These are phyloP conservation scores for Hyles lineata DNA, from an alignment of 2,888 invertebrate genomes.

Conservation along the genomic window DNA sequence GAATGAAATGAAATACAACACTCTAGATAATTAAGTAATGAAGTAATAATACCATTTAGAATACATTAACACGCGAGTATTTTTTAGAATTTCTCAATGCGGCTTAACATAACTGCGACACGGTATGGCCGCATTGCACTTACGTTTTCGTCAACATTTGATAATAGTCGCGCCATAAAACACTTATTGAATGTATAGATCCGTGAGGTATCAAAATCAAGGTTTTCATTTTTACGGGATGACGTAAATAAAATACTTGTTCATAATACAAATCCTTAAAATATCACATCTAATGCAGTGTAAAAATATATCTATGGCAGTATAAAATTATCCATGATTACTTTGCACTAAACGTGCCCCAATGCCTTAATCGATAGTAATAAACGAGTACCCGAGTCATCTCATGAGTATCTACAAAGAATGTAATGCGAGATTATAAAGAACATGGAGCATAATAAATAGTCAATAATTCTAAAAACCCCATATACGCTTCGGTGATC, in stretches of 20 bases:
- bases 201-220: too few relatives aligned
- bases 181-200: too few relatives aligned
- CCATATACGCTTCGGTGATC: conserved; percentile 21
- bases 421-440: neutral
- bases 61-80: conserved; percentile 37
- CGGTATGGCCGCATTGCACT: neutral
- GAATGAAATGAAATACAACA: conserved; percentile 28
- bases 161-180: neutral
- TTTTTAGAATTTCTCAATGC: conserved; percentile 27
- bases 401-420: neutral
- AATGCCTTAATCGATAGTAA: neutral
- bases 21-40: conserved; percentile 33
- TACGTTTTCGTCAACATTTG: neutral
- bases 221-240: neutral
- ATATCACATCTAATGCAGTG: too few relatives aligned
- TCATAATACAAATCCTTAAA: too few relatives aligned
- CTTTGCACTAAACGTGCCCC: too few relatives aligned
- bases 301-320: too few relatives aligned
- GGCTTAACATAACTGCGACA: conserved; percentile 15
- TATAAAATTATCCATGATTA: too few relatives aligned
- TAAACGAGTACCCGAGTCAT: neutral
- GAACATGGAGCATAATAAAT: neutral
- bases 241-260: neutral
- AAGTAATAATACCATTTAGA: conserved; percentile 35
- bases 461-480: conserved; percentile 14